These are phyloP conservation scores for Leptopilina myrica DNA, from an alignment of 2,888 invertebrate species.

Conservation along the genomic window DNA sequence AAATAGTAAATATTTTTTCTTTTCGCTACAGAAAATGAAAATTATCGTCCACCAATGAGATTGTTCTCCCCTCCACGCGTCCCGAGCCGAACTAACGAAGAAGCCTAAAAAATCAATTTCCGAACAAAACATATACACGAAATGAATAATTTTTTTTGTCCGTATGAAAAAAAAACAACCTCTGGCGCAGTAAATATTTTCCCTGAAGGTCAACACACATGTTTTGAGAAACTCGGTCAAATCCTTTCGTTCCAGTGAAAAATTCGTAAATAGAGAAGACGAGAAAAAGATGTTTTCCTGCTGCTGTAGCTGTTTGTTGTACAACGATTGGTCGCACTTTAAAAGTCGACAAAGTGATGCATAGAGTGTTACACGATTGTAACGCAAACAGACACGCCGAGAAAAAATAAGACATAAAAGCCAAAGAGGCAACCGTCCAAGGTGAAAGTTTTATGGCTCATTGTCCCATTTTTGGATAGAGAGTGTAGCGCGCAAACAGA, in stretches of 20 bases:
- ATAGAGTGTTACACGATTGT: slow-evolving; percentile 15
- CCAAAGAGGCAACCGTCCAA: not conserved
- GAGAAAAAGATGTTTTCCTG: slow-evolving; percentile 29
- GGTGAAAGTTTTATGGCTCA: slow-evolving; percentile 59
- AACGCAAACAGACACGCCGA: not conserved
- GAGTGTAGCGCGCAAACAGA: too few relatives aligned
- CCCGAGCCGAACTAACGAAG: too few relatives aligned
- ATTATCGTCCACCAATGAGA: too few relatives aligned
- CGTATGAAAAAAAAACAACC: too few relatives aligned
- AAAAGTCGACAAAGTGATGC: slow-evolving; percentile 42
- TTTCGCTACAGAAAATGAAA: too few relatives aligned
- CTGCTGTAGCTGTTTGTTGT: not conserved
- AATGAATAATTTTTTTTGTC: too few relatives aligned
- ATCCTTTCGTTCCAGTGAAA: slow-evolving; percentile 39
- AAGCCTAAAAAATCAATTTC: too few relatives aligned
- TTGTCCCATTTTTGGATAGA: slow-evolving; percentile 21
- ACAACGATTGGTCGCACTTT: slow-evolving; percentile 33
- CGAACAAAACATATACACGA: too few relatives aligned
- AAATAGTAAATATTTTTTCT: too few relatives aligned
- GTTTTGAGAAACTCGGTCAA: slow-evolving; percentile 6
- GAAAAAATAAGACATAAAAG: slow-evolving; percentile 23
- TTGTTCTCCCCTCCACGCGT: too few relatives aligned
- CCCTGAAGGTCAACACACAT: not conserved
- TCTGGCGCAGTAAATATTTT: not conserved
- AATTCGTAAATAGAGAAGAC: not conserved